These are phyloP conservation scores for Hoplodrina ambigua DNA, from an alignment of 2,888 invertebrate species.

Conservation along the genomic window DNA sequence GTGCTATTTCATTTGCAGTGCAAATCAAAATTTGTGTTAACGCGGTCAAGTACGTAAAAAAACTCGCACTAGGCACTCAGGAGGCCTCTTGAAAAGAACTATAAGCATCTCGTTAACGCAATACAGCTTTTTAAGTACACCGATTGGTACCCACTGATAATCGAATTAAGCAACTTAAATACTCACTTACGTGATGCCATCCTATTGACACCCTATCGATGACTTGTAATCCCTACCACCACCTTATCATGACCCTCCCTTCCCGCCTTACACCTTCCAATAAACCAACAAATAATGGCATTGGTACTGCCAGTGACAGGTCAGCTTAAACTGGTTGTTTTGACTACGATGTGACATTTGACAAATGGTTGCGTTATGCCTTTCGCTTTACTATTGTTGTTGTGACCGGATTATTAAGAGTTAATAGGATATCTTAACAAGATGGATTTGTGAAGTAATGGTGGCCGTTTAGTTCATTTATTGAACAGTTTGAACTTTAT, in stretches of 20 bases:
- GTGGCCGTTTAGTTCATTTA: conserved; percentile 3
- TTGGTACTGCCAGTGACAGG: neutral
- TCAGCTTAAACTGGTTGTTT: conserved; percentile 32
- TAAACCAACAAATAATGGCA: neutral
- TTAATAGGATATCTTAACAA: conserved; percentile 47
- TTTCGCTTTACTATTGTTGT: conserved; percentile 64
- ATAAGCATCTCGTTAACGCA: neutral
- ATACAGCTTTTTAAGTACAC: conserved; percentile 1
- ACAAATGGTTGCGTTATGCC: conserved; percentile 67
- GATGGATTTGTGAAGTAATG: conserved; percentile 38
- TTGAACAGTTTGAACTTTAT: conserved; percentile 5
- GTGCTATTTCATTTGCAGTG: too few relatives aligned
- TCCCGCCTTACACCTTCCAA: neutral
- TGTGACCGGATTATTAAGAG: conserved; percentile 52
- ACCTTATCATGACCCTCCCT: conserved; percentile 11
- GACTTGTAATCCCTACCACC: conserved; percentile 20
- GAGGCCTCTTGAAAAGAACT: neutral
- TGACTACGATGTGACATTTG: conserved; percentile 63
- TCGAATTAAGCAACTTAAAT: conserved; percentile 38
- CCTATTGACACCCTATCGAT: conserved; percentile 53
- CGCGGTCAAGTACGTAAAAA: neutral
- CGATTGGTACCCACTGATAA: conserved; percentile 36
- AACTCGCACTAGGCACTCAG: neutral
- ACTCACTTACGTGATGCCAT: conserved; percentile 43
- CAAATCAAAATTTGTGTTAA: too few relatives aligned